Evolutionary conservation across 2,113 vertebrate species (phyloP), one percentile per base, ranked within the genome.

Genomic region (Sylvia atricapilla): DNA sequence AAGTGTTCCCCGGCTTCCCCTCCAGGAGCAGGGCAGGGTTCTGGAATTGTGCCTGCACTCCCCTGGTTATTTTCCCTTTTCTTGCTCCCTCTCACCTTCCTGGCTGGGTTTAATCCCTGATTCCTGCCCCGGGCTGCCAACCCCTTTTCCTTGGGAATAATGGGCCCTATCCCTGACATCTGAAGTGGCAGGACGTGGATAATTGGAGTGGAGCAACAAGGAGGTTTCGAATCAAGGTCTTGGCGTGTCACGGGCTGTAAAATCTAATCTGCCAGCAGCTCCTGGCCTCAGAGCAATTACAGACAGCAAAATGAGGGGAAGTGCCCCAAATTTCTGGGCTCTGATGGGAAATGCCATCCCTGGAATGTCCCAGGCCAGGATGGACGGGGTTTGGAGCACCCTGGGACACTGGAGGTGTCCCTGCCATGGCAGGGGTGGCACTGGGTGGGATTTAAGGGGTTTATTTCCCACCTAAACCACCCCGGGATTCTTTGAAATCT

Each of bases 261-360:
- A 97, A 95, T 78, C 81, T 53, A 79, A 96, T 90, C 70, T 96
- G 67, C 90, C 43, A 80, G 91, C 94, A 95, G 89, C 84, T 96
- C 91, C 94, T 73, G 87, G 81, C 66, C 83, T 95, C 72, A 7
- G 91, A 91, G 73, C 94, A 91, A 86, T 96, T 94, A 73, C 63
- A 53, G 14, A 56, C 56, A 93, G 78, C 93, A 94, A 95, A 95
- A 80, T 19, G 60, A 96, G 75, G 85, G n/a, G 30, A 93, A 52
- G 84, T 21, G 67, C 37, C 86, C 86, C 90, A 93, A 59, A 91
- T 68, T 84, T 63, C 68, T 60, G 44, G 30, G 82, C 60, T 33
- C 19, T 79, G 27, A 10, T 46, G 64, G 87, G 70, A 74, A 91
- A 84, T 70, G 83, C 67, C 91, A 39, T 20, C 68, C 68, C 52